Conservation (phyloP, 2,888 invertebrate species). For the Rhagium mordax region DNA sequence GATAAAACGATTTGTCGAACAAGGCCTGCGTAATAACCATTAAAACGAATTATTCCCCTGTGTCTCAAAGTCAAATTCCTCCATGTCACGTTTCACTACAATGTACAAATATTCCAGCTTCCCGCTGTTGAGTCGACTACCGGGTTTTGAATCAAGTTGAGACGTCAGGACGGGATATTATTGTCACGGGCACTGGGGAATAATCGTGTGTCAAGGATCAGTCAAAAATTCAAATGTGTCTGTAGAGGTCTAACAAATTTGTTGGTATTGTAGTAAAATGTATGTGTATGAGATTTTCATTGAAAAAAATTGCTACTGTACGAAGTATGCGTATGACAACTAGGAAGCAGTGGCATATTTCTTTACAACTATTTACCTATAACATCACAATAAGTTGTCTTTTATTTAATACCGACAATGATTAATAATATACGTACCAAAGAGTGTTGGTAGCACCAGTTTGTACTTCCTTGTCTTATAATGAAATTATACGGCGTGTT, state of each 20-base stretch:
- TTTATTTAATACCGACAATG: no score
- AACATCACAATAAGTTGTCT: no score
- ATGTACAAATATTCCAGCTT: slow-evolving; percentile 13
- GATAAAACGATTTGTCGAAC: background rate
- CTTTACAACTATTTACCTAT: no score
- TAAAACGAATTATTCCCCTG: slow-evolving; percentile 24
- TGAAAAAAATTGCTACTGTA: slow-evolving; percentile 20
- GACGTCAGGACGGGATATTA: background rate
- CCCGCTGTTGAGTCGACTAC: slow-evolving; percentile 1
- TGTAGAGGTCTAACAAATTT: background rate
- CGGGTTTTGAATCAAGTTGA: background rate
- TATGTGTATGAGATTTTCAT: slow-evolving; percentile 26
- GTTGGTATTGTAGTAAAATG: background rate
- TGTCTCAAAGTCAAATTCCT: slow-evolving; percentile 10
- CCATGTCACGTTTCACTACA: slow-evolving; percentile 13
- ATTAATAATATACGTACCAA: no score
- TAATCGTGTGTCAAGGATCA: slow-evolving; percentile 4
- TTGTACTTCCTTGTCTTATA: no score
- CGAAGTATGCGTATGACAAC: background rate
- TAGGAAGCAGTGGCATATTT: no score
- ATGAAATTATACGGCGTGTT: no score
- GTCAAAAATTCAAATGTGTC: slow-evolving; percentile 3
- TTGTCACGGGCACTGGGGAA: background rate
- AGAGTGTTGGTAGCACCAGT: no score
- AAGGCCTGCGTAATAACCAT: background rate